Evolutionary conservation across 1,140 invertebrate species (phyloP).

Genomic region (Ganaspis sp.): DNA sequence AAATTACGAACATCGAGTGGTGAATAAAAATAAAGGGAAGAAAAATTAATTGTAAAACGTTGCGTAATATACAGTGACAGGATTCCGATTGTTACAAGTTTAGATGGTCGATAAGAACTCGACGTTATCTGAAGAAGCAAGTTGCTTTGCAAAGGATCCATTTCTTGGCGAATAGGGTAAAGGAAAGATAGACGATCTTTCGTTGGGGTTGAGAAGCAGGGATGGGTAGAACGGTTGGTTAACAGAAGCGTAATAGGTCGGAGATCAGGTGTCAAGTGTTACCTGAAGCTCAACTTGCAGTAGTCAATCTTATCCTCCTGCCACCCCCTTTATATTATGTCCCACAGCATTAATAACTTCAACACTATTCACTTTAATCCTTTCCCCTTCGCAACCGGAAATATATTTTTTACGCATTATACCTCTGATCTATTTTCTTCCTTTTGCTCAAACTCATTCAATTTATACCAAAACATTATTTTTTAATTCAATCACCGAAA

Average conservation of each 20-base stretch:
- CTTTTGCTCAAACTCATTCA: too few species aligned
- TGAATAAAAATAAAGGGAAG: too few species aligned
- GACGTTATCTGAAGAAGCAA: neutral
- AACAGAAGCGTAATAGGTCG: slow-evolving; percentile 20
- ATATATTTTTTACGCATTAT: neutral
- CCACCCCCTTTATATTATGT: neutral
- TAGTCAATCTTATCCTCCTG: slow-evolving; percentile 5
- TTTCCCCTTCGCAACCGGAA: neutral
- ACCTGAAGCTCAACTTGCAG: slow-evolving; percentile 13
- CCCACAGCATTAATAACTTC: neutral
- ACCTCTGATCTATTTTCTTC: neutral
- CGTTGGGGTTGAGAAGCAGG: neutral
- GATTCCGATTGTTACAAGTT: neutral
- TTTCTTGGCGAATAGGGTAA: neutral
- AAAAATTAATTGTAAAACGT: neutral
- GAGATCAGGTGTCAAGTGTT: slow-evolving; percentile 7
- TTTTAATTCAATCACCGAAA: too few species aligned
- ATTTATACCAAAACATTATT: too few species aligned
- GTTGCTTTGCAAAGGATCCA: slow-evolving; percentile 18
- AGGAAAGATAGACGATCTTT: slow-evolving; percentile 16
- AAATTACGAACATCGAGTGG: too few species aligned
- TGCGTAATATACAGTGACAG: neutral
- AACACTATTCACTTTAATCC: neutral
- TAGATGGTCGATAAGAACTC: neutral
- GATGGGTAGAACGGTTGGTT: slow-evolving; percentile 1